Base-by-base conservation (phyloP, 2,888 invertebrate genomes). In the Mesorhabditis belari region DNA sequence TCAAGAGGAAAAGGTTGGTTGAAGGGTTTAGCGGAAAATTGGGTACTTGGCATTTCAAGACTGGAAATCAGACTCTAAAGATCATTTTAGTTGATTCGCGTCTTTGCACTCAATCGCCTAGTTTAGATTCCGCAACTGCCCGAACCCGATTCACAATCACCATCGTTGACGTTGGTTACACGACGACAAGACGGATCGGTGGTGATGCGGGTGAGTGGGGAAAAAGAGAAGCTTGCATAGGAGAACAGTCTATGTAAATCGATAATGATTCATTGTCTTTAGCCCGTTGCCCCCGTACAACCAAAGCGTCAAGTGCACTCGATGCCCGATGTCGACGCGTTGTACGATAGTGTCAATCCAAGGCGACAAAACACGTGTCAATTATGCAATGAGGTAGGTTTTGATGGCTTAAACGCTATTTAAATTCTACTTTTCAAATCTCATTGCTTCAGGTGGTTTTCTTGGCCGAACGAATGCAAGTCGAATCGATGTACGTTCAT, bases 371-470 rank as follows among this genome's bases (percentile, higher is more conserved):
- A 28, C 9, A 54, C 54, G 21, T 64, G 64, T 26, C 55, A 61
- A 26, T 55, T 64, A 3, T 64, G 64, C 24, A 49, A 61, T 12
- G 57, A 61, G 50, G 63, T 62, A 17, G 29, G 19, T 12, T 54
- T 54, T 17, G n/a, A 17, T 35, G 44, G 44, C n/a, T 17, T n/a
- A 17, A 35, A n/a, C 44, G 12, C 12, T 17, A n/a, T 17, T 35
- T 35, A 35, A 26, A 12, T 24, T 55, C 17, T 24, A 17, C 23
- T 58, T n/a, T n/a, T n/a, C n/a, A n/a, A n/a, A n/a, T n/a, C n/a
- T n/a, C n/a, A n/a, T n/a, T n/a, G n/a, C n/a, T 65, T 49, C 57
- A 63, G 58, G 69, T 72, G 17, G 75, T 75, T 12, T 75, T 73
- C 53, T 58, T 75, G 56, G 74, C 75, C 0, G 75, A 75, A 58